Percentiles rank a stretch among this genome's conserved stretches.
phyloP scores from a whole-genome alignment of 2,113 vertebrate species.

The Amphiprion ocellaris region DNA sequence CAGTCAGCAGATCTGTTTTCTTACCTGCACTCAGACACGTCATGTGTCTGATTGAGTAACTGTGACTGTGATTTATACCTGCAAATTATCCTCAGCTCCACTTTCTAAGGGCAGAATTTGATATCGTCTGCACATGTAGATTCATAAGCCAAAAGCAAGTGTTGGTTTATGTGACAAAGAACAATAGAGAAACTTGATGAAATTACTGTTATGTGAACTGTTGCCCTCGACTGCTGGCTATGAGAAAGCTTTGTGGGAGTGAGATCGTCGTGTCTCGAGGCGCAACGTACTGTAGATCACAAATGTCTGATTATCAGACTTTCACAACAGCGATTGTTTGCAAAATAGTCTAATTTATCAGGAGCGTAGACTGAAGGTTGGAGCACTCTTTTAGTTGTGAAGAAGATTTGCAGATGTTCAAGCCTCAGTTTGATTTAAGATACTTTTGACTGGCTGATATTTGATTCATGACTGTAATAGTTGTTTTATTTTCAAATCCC shows the following conservation, averaged over 20 bases:
- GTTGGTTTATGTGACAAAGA: conserved; percentile 64
- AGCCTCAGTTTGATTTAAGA: background rate
- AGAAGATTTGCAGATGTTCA: background rate
- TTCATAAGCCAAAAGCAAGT: conserved; percentile 44
- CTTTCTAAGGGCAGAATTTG: conserved; percentile 61
- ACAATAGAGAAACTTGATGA: conserved; percentile 65
- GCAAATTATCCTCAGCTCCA: conserved; percentile 53
- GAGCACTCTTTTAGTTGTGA: background rate
- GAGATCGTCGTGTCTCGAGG: conserved; percentile 59
- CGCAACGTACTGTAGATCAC: conserved; percentile 27
- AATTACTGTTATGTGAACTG: conserved; percentile 65
- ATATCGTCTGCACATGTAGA: conserved; percentile 55
- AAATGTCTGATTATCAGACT: conserved; percentile 34
- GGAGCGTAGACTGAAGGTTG: background rate
- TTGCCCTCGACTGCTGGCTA: conserved; percentile 45
- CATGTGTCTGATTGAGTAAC: conserved; percentile 67
- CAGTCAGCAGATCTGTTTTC: conserved; percentile 74
- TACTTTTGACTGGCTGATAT: background rate
- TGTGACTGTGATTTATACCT: conserved; percentile 67
- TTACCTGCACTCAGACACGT: conserved; percentile 60
- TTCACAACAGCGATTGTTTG: conserved; percentile 30
- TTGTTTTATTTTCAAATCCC: background rate
- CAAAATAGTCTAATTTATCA: conserved; percentile 17
- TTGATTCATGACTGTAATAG: background rate
- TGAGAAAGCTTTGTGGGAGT: conserved; percentile 52